These are phyloP conservation scores for Enhydra lutris DNA, from an alignment of 2,113 vertebrate genomes.

Conservation along the genomic window DNA sequence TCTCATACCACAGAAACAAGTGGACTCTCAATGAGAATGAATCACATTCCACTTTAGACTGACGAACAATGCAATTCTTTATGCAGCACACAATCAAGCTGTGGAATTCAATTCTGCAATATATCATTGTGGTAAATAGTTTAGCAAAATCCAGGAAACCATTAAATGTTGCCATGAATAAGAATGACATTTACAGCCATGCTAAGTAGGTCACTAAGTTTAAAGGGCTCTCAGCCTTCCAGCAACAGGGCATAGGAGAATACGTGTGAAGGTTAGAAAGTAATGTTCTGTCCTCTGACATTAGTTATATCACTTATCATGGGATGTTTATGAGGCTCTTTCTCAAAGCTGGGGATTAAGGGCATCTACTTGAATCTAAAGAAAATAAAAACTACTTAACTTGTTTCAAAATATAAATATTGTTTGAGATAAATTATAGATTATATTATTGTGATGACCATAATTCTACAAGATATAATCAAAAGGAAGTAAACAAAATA, in stretches of 20 bases:
- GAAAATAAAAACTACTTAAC: background rate
- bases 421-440: background rate
- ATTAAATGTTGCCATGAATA: conserved; percentile 72
- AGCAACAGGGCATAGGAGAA: conserved; percentile 41
- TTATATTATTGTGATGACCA: background rate
- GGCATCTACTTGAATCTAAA: background rate
- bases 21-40: conserved; percentile 62
- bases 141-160: conserved; percentile 70
- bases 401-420: conserved; percentile 16
- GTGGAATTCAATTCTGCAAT: conserved; percentile 62
- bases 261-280: conserved; percentile 62
- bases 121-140: conserved; percentile 72
- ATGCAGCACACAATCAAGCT: conserved; percentile 62
- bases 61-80: conserved; percentile 64
- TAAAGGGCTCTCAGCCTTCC: conserved; percentile 53
- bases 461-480: background rate
- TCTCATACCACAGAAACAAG: conserved; percentile 45
- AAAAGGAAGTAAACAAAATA: conserved; percentile 42
- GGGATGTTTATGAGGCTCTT: background rate
- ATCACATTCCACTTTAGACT: conserved; percentile 56
- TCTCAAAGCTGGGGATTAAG: conserved; percentile 30
- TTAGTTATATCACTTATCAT: conserved; percentile 26
- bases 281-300: conserved; percentile 23
- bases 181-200: conserved; percentile 66
- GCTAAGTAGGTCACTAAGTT: conserved; percentile 65